A percentile compares a stretch with the other conserved stretches of the same genome.
Conservation (phyloP, 2,888 invertebrate genomes). For the Lepidochitona cinerea region DNA sequence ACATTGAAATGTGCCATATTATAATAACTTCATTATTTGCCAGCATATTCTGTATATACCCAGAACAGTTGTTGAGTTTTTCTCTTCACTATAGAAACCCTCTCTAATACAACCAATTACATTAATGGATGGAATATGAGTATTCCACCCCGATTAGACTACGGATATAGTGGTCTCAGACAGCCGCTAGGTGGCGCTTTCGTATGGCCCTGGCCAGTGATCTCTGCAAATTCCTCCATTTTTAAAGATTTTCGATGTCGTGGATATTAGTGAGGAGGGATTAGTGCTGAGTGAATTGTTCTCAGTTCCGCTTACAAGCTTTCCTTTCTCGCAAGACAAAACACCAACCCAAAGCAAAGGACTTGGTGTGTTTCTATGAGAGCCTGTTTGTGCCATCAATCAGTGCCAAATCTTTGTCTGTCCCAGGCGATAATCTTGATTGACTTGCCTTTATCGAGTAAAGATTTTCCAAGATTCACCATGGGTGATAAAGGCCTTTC, state of each 20-base stretch:
- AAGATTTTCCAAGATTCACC: not conserved
- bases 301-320: not conserved
- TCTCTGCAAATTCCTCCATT: not conserved
- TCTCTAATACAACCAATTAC: not conserved
- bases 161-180: not conserved
- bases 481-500: not conserved
- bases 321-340: not conserved
- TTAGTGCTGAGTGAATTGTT: not conserved
- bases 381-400: not conserved
- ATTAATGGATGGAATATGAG: constrained; percentile 4
- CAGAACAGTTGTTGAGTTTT: too few relatives aligned
- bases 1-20: too few relatives aligned
- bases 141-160: not conserved
- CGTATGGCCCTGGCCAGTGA: too few relatives aligned
- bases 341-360: not conserved
- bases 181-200: too few relatives aligned
- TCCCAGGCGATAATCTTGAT: not conserved
- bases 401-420: not conserved
- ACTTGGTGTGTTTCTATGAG: not conserved
- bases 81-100: not conserved
- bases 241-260: not conserved
- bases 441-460: not conserved
- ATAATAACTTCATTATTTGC: too few relatives aligned
- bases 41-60: too few relatives aligned
- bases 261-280: not conserved